Evolutionary conservation across 2,888 invertebrate species (phyloP).

Genomic region (Anagyrus pseudococci): DNA sequence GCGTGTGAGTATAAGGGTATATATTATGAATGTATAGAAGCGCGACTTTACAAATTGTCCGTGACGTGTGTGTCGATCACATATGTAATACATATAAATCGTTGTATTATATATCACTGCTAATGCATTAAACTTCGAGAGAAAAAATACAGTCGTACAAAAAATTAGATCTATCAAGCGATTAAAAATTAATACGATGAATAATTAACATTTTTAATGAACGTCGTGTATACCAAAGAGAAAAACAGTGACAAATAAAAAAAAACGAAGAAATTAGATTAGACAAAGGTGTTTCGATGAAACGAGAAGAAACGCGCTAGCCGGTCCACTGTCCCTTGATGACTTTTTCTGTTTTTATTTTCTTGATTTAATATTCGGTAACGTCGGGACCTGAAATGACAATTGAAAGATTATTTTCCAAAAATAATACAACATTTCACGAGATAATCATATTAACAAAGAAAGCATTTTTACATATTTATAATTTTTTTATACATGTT

Average conservation of each 20-base stretch:
- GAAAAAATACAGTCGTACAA: slow-evolving; percentile 25
- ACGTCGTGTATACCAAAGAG: slow-evolving; percentile 18
- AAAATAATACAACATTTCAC: slow-evolving; percentile 5
- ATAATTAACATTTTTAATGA: slow-evolving; percentile 7
- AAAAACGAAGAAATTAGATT: slow-evolving; percentile 49
- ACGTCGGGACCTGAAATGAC: slow-evolving; percentile 56
- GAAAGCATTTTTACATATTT: slow-evolving; percentile 18
- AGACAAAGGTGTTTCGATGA: slow-evolving; percentile 34
- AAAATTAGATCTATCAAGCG: slow-evolving; percentile 30
- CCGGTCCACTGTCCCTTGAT: slow-evolving; percentile 44
- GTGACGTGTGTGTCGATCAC: no score
- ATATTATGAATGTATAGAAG: not conserved
- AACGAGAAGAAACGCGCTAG: slow-evolving; percentile 47
- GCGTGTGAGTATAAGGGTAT: no score
- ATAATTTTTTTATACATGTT: not conserved
- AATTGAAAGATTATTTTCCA: slow-evolving; percentile 31
- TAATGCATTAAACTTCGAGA: slow-evolving; percentile 3
- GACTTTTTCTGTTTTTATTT: no score
- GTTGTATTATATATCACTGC: not conserved
- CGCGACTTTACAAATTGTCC: not conserved
- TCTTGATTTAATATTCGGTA: slow-evolving; percentile 53
- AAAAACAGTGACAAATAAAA: slow-evolving; percentile 39
- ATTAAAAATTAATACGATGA: slow-evolving; percentile 17
- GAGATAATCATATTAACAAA: slow-evolving; percentile 8
- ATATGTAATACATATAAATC: not conserved